Evolutionary conservation across 2,888 invertebrate genomes (phyloP).

Genomic region (Caenorhabditis sulstoni): DNA sequence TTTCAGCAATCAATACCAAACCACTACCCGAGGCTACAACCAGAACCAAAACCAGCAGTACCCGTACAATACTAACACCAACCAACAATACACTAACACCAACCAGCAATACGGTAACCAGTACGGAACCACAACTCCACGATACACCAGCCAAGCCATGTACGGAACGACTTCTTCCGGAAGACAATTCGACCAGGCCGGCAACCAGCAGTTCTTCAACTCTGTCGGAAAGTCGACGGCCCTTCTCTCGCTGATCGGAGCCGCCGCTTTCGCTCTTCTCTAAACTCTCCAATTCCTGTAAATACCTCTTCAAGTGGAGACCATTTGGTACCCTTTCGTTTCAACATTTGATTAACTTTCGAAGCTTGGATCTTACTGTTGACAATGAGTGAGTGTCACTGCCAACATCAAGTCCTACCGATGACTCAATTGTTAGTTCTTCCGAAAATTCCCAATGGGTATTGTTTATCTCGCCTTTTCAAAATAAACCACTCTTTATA

Average conservation of each 20-base stretch:
- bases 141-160: conserved; percentile 45
- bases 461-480: conserved; percentile 31
- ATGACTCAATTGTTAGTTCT: conserved; percentile 29
- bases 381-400: conserved; percentile 11
- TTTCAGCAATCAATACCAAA: conserved; percentile 63
- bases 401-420: conserved; percentile 19
- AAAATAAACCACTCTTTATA: conserved; percentile 7
- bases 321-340: no score
- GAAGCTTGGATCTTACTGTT: conserved; percentile 5
- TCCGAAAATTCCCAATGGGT: conserved; percentile 25
- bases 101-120: conserved; percentile 36
- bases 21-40: conserved; percentile 44
- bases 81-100: conserved; percentile 31
- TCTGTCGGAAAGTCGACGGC: conserved; percentile 44
- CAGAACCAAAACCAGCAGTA: conserved; percentile 46
- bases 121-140: conserved; percentile 46
- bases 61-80: conserved; percentile 22
- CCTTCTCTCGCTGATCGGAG: conserved; percentile 46
- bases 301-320: not conserved
- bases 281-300: conserved; percentile 19
- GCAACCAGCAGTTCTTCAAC: conserved; percentile 46
- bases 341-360: not conserved
- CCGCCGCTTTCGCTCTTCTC: conserved; percentile 43
- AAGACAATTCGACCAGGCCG: conserved; percentile 50
- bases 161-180: conserved; percentile 51